Conservation (phyloP, 2,113 vertebrate genomes). For the Pelecanoides urinatrix region DNA sequence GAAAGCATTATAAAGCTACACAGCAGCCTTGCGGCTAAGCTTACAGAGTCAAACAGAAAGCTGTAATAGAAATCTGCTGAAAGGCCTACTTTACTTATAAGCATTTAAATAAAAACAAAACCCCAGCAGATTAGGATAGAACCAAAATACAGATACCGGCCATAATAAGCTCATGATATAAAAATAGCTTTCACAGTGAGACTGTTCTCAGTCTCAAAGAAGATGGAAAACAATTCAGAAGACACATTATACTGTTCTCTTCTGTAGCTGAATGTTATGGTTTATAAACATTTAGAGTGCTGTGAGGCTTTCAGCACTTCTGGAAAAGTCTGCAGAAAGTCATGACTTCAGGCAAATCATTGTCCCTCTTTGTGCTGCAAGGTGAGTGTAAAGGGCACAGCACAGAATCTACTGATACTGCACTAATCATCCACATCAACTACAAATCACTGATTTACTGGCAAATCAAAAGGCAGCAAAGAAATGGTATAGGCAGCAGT, state of each 20-base stretch:
- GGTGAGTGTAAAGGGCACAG: not conserved
- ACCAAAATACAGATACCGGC: not conserved
- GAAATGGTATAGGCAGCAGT: not conserved
- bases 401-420: not conserved
- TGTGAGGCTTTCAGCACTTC: not conserved
- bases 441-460: not conserved
- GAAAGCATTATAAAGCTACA: not conserved
- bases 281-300: not conserved
- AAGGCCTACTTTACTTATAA: not conserved
- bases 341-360: not conserved
- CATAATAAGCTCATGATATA: not conserved
- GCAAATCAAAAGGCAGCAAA: not conserved
- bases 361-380: not conserved
- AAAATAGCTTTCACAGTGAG: not conserved
- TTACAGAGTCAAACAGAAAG: not conserved
- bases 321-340: not conserved
- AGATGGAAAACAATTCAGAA: not conserved
- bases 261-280: not conserved
- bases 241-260: not conserved
- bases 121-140: not conserved
- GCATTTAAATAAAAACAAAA: constrained; percentile 33
- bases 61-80: not conserved
- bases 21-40: not conserved
- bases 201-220: not conserved
- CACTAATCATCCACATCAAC: not conserved